phyloP scores from a whole-genome alignment of 2,888 invertebrate species.

The Aethes cnicana region DNA sequence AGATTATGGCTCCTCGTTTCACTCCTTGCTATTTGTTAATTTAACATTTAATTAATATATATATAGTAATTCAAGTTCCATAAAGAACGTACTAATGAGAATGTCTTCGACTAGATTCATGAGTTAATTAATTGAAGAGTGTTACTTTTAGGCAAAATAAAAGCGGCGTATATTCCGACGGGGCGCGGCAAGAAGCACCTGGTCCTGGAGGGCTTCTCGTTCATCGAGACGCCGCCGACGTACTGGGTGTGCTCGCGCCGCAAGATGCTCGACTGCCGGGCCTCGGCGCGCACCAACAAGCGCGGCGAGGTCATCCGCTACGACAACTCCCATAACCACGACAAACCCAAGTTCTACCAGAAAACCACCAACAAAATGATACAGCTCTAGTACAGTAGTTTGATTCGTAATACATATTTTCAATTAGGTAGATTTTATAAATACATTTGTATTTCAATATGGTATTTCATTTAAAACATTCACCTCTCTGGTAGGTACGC shows the following conservation, averaged over 20 bases:
- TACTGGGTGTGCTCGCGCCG: slow-evolving; percentile 59
- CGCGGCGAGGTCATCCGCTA: slow-evolving; percentile 52
- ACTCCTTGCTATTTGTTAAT: no score
- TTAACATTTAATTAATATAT: no score
- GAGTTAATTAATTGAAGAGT: background rate
- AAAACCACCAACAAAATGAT: slow-evolving; percentile 57
- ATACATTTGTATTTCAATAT: no score
- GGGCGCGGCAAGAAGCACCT: slow-evolving; percentile 56
- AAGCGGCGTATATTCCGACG: slow-evolving; percentile 64
- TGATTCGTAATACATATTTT: background rate
- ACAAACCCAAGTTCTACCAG: slow-evolving; percentile 58
- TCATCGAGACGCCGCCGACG: slow-evolving; percentile 44
- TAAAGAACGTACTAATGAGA: background rate
- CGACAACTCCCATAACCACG: slow-evolving; percentile 58
- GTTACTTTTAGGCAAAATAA: slow-evolving; percentile 47
- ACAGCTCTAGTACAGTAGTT: slow-evolving; percentile 38
- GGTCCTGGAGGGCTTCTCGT: slow-evolving; percentile 62
- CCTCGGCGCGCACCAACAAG: slow-evolving; percentile 61
- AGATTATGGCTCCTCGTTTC: no score
- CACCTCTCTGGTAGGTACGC: no score
- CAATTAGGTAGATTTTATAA: slow-evolving; percentile 5
- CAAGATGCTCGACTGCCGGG: slow-evolving; percentile 47
- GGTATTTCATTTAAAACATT: no score
- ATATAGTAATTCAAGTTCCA: no score
- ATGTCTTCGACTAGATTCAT: background rate